Conservation (phyloP, 2,888 invertebrate genomes). For the Lycaena phlaeas region DNA sequence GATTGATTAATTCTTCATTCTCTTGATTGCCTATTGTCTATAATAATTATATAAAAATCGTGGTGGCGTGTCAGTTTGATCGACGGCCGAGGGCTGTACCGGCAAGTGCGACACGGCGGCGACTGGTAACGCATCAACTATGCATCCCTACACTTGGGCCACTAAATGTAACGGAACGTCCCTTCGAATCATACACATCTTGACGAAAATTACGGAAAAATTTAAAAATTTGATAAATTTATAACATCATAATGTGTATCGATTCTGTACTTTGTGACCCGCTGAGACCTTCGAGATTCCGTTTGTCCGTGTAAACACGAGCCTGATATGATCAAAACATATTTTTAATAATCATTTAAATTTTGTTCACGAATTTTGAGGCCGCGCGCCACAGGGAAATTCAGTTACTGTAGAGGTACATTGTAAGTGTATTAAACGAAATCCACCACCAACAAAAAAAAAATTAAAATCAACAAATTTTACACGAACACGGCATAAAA, state of each 20-base stretch:
- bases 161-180: constrained; percentile 24
- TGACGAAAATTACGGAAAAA: background rate
- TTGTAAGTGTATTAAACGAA: constrained; percentile 70
- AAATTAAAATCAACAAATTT: constrained; percentile 65
- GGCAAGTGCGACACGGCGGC: constrained; percentile 23
- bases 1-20: constrained; percentile 8
- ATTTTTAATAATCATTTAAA: too few relatives aligned
- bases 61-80: background rate
- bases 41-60: constrained; percentile 2
- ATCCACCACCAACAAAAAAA: constrained; percentile 66
- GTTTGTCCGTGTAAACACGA: background rate
- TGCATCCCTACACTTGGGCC: constrained; percentile 14
- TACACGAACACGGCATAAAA: constrained; percentile 73
- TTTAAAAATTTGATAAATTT: background rate
- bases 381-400: constrained; percentile 27
- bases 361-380: background rate
- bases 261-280: constrained; percentile 8
- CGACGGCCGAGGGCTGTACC: too few relatives aligned
- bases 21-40: constrained; percentile 4
- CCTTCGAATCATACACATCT: constrained; percentile 21
- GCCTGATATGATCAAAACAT: background rate
- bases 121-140: constrained; percentile 39
- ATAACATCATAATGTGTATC: background rate
- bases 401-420: constrained; percentile 29
- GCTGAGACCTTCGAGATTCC: background rate